phyloP scores from a whole-genome alignment of 1,140 invertebrate genomes.

The Vanessa tameamea region DNA sequence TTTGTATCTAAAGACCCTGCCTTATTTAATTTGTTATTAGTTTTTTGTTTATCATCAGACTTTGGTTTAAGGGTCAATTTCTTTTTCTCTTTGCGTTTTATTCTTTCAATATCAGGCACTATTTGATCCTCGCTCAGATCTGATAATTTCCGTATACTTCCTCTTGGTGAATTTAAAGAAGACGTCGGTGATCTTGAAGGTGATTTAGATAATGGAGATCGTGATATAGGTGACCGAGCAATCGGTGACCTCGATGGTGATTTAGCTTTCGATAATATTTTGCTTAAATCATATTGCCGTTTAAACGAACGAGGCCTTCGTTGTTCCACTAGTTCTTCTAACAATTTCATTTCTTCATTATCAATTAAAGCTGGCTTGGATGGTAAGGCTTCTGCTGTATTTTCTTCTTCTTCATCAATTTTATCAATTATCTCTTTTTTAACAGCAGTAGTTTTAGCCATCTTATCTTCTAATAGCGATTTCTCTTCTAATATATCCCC shows the following conservation, averaged over 20 bases:
- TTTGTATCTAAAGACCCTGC: constrained; percentile 77
- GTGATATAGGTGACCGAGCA: constrained; percentile 66
- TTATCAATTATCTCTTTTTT: constrained; percentile 76
- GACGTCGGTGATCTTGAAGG: constrained; percentile 78
- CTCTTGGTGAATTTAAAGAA: constrained; percentile 77
- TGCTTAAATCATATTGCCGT: constrained; percentile 72
- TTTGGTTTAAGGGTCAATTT: constrained; percentile 74
- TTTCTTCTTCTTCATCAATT: constrained; percentile 81
- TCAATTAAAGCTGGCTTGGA: constrained; percentile 80
- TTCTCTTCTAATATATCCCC: constrained; percentile 84
- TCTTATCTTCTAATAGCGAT: constrained; percentile 74
- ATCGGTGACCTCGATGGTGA: constrained; percentile 71
- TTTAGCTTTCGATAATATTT: constrained; percentile 67
- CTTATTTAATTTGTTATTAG: constrained; percentile 68
- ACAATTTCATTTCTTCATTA: constrained; percentile 79
- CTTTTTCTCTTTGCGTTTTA: constrained; percentile 78
- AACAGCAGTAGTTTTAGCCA: constrained; percentile 38
- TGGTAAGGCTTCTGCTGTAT: constrained; percentile 55
- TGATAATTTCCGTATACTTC: constrained; percentile 77
- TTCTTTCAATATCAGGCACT: constrained; percentile 82
- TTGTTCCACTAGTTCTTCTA: constrained; percentile 78
- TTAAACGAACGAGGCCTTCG: constrained; percentile 78
- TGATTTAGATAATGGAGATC: constrained; percentile 78
- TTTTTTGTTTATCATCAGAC: constrained; percentile 72
- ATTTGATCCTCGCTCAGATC: constrained; percentile 82